Evolutionary conservation across 2,888 invertebrate genomes (phyloP), one percentile per base, ranked within the genome.

Genomic region (Cephus nigrinus): DNA sequence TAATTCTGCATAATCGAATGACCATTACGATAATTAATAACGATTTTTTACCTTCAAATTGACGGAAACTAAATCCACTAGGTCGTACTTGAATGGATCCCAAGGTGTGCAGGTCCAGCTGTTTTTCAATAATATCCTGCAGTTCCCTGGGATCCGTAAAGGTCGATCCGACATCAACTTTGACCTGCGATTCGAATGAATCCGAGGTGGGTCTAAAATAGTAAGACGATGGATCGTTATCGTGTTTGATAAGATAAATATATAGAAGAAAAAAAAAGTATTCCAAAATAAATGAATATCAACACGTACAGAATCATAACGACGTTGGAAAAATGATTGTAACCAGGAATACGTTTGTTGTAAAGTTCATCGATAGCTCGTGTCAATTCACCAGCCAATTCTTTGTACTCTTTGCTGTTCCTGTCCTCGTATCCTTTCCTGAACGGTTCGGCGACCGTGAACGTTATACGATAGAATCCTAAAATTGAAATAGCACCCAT

Each of bases 301-400:
- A 74, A 78, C 76, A 93, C 95, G 94, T 91, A 96, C 96, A 94
- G 93, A 87, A 96, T 94, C 82, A 94, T 94, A 32, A 96, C 93
- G 31, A 96, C 93, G 78, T 93, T 94, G 0, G 95, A 93, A 5
- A 84, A 84, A 69, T 89, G 86, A 69, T 86, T 84, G 76, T 86
- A 84, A 30, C 79, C 78, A 2, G 86, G 86, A 69, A 88, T 79
- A 11, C 76, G 80, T 75, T 85, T 83, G 12, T 92, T 92, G 84
- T 94, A 95, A 9, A 96, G 90, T 2, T 91, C 89, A 80, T 95
- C 94, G 12, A 96, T 92, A 0, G 93, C 93, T 32, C 92, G 91
- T 0, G 94, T 93, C 55, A 96, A 89, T 32, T 93, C 93, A 12
- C 91, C 91, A 12, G 95, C 93, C 82, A 96, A 92, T 78, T 93